Evolutionary conservation across 1,140 invertebrate genomes (phyloP), one percentile per base, ranked within the genome.

Genomic region (Triops longicaudatus): DNA sequence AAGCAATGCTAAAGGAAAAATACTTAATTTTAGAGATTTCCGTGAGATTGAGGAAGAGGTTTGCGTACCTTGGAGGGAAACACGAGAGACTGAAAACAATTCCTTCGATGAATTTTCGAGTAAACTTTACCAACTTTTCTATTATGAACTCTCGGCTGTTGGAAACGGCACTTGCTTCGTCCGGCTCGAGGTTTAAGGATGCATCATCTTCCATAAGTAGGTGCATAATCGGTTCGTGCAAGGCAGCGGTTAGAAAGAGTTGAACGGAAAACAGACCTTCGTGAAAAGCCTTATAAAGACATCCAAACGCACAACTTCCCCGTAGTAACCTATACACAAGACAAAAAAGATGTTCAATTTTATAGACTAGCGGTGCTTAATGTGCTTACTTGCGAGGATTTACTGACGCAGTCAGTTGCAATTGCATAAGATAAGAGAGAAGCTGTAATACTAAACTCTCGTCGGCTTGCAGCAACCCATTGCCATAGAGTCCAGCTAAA

Each of bases 131-230:
- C 77, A 99, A 86, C 80, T 93, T 92, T 75, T 91, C 90, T n/a
- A 95, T 88, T 0, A 89, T 91, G 86, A 90, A 91, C 17, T 87
- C 87, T 77, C 93, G 88, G 83, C 96, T 95, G 79, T 89, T 87
- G 37, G 89, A 87, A 41, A 94, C 84, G 26, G 76, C 76, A 42
- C n/a, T 63, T 17, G 50, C 50, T 63, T 81, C 92, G 93, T 1
- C 86, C 0, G 95, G 93, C 85, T 98, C 96, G 41, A 97, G 91
- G 83, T 98, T 96, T 71, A 97, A 87, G 84, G 94, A 96, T 82
- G 91, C 90, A 82, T 98, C 95, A 82, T 96, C 94, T 81, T 96
- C 94, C 85, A 93, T 94, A 3, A 99, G 86, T n/a, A 98, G 86
- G 72, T 92, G 89, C 89, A 98, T 92, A 63, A 98, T 92, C 1